A percentile compares a stretch with the other conserved stretches of the same genome.
Conservation (phyloP, 2,797 vertebrate genomes). For the Alfaro cultratus region DNA sequence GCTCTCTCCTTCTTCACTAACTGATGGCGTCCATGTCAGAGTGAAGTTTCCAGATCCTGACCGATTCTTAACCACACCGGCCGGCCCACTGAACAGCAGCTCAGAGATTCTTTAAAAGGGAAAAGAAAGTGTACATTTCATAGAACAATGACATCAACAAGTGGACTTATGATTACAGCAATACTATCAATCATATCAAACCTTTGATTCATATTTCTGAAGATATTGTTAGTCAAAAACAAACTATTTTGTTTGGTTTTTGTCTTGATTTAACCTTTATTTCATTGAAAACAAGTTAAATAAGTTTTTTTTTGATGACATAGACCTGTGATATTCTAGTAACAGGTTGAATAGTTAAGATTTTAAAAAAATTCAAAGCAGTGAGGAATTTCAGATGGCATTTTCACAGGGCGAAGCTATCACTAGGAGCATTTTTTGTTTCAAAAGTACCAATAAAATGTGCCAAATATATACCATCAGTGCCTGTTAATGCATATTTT, state of each 20-base stretch:
- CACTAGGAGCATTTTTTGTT: background rate
- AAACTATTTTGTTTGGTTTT: background rate
- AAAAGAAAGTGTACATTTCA: background rate
- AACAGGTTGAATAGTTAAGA: background rate
- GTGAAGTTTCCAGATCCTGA: background rate
- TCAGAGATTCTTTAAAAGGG: slow-evolving; percentile 20
- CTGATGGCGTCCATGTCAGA: slow-evolving; percentile 29
- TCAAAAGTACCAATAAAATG: background rate
- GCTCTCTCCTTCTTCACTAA: slow-evolving; percentile 9
- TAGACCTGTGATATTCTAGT: background rate
- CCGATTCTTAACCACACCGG: background rate
- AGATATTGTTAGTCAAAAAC: background rate
- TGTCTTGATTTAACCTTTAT: background rate
- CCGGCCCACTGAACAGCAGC: slow-evolving; percentile 42
- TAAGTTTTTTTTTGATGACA: background rate
- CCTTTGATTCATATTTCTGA: background rate
- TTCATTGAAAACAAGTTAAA: background rate
- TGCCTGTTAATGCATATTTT: background rate
- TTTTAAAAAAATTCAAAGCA: background rate
- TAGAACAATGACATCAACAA: background rate
- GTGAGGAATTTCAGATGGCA: background rate
- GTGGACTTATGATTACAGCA: background rate
- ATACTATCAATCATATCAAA: background rate
- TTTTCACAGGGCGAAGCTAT: background rate
- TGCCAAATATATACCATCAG: no score